Evolutionary conservation across 2,113 vertebrate genomes (phyloP), one percentile per base, ranked within the genome.

Genomic region (Aspidoscelis tigris): DNA sequence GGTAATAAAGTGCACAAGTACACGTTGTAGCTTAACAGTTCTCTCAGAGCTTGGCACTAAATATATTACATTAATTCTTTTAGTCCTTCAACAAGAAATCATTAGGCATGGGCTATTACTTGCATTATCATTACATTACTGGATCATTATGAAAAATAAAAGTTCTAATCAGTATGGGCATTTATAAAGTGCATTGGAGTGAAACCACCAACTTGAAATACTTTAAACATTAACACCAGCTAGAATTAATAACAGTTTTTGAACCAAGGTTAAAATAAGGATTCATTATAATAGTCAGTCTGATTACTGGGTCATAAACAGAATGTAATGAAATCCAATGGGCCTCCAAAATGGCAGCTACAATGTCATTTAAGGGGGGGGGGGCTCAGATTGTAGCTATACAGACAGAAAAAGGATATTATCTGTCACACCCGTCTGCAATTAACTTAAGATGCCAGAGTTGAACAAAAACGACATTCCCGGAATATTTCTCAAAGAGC

Each of bases 81-180:
- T 68, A 93, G 87, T 90, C 88, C 88, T 94, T 92, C 89, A 92
- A 95, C 92, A 93, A 55, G 66, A 92, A 93, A 89, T 88, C 92
- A 93, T 93, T 95, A 93, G 93, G 87, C 89, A 93, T 87, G 90
- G 94, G 75, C 90, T 93, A 93, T 94, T 95, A 92, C 90, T 93
- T 93, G 89, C 83, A 89, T 95, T 95, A 95, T 92, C 91, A 84
- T 94, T 94, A 92, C 87, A 92, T 94, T 95, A 91, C 84, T 78
- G 89, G 78, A 90, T 90, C 91, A 93, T 93, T 90, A 94, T 75
- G 89, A 92, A 94, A 95, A 95, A 92, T 88, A 94, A 89, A 94
- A 95, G 73, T 90, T 92, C 85, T 91, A 90, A 94, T 94, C 85
- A 89, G 88, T 85, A 93, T 44, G 85, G 90, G 86, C 89, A 88